These are phyloP conservation scores for Phylloscopus collybita DNA, from an alignment of 2,797 vertebrate genomes.

Conservation along the genomic window DNA sequence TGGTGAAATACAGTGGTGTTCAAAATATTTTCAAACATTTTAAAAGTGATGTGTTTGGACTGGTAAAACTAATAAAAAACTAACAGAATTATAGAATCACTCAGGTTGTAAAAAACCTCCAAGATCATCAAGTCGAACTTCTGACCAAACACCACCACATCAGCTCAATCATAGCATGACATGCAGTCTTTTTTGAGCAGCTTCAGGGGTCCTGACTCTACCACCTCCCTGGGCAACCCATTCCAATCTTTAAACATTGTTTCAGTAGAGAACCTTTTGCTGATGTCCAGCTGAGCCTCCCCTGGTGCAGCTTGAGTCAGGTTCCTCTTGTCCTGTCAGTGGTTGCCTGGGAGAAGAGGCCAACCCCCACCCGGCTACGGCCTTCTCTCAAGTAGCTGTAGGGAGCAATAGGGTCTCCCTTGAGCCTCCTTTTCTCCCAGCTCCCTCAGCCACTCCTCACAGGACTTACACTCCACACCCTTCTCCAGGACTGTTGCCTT, in stretches of 20 bases:
- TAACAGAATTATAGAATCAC: neutral
- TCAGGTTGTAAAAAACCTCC: neutral
- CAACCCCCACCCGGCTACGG: rapidly evolving
- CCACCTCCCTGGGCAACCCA: too few species aligned
- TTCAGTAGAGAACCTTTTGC: neutral
- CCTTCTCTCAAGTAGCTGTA: neutral
- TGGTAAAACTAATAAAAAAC: neutral
- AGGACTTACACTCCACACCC: neutral
- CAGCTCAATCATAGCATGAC: neutral
- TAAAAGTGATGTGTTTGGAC: neutral
- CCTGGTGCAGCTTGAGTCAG: neutral
- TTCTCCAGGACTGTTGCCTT: neutral
- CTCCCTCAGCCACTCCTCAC: neutral
- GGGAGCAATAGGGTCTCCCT: too few species aligned
- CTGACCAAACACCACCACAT: rapidly evolving
- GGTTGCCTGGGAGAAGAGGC: neutral
- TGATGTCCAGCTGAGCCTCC: neutral
- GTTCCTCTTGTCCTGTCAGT: too few species aligned
- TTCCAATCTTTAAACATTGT: neutral
- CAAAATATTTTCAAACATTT: neutral
- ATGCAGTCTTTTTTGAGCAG: neutral
- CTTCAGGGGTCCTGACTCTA: too few species aligned
- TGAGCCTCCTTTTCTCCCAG: neutral
- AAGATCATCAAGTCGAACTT: neutral
- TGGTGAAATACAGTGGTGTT: neutral